Percentiles rank a stretch among this genome's conserved stretches.
phyloP scores from a whole-genome alignment of 2,888 invertebrate genomes.

The Lepidocyrtinus sp. region DNA sequence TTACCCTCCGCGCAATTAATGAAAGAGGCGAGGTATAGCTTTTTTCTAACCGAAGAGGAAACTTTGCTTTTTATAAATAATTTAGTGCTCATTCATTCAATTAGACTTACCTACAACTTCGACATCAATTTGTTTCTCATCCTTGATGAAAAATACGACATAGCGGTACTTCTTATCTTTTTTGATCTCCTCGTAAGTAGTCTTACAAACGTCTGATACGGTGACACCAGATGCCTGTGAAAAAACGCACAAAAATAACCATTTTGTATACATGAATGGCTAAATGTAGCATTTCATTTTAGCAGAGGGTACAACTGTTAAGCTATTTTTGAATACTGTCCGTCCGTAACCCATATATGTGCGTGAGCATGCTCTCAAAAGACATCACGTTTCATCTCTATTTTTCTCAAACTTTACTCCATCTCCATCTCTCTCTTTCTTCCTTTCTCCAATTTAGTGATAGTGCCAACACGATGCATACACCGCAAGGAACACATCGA shows the following conservation, averaged over 20 bases:
- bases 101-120: conserved; percentile 86
- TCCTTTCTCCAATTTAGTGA: neutral
- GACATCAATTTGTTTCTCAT: conserved; percentile 96
- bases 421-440: neutral
- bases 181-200: conserved; percentile 96
- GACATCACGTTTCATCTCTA: neutral
- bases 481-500: neutral
- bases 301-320: conserved; percentile 19
- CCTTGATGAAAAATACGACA: conserved; percentile 95
- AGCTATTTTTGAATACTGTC: conserved; percentile 29
- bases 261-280: conserved; percentile 3
- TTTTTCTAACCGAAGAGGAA: conserved; percentile 10
- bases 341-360: conserved; percentile 18
- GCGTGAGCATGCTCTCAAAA: neutral
- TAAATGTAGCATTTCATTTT: conserved; percentile 18
- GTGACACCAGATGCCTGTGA: conserved; percentile 94
- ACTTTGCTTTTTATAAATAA: conserved; percentile 15
- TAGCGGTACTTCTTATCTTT: conserved; percentile 98
- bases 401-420: no score
- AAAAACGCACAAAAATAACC: conserved; percentile 31
- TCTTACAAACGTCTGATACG: conserved; percentile 95
- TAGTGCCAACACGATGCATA: neutral
- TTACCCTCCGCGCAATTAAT: neutral
- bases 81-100: neutral
- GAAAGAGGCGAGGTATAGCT: neutral